Evolutionary conservation across 1,140 invertebrate species (phyloP).

Genomic region (Heliothis virescens): DNA sequence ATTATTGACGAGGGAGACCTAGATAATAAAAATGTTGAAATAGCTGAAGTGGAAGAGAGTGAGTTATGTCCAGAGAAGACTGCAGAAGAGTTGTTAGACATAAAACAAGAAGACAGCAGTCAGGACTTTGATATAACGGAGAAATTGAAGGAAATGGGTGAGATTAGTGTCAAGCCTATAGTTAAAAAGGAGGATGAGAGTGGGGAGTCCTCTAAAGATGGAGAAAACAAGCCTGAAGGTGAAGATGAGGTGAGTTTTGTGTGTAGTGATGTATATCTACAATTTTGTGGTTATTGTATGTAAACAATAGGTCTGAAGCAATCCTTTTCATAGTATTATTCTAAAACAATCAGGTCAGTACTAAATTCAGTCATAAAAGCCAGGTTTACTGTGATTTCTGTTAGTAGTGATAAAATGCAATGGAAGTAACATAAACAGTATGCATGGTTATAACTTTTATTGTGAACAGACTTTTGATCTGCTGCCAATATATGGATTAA

Average conservation of each 20-base stretch:
- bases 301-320: background rate
- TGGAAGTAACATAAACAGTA: slow-evolving; percentile 14
- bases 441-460: slow-evolving; percentile 6
- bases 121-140: slow-evolving; percentile 86
- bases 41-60: slow-evolving; percentile 81
- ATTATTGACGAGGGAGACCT: slow-evolving; percentile 83
- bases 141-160: slow-evolving; percentile 87
- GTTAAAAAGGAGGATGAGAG: slow-evolving; percentile 65
- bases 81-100: slow-evolving; percentile 74
- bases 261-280: background rate
- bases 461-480: slow-evolving; percentile 30
- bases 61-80: slow-evolving; percentile 80
- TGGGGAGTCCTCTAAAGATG: slow-evolving; percentile 60
- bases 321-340: slow-evolving; percentile 19
- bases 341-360: slow-evolving; percentile 20
- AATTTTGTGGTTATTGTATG: background rate
- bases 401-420: slow-evolving; percentile 23
- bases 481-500: slow-evolving; percentile 18
- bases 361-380: slow-evolving; percentile 23
- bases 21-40: slow-evolving; percentile 84
- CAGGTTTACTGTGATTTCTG: slow-evolving; percentile 40
- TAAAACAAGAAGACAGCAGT: slow-evolving; percentile 76
- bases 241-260: slow-evolving; percentile 68
- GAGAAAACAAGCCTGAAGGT: slow-evolving; percentile 61
- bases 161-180: slow-evolving; percentile 83